Evolutionary conservation across 35 echinoderm and acorn worm genomes (phyloP).

Genomic region (Apostichopus parvimensis): DNA sequence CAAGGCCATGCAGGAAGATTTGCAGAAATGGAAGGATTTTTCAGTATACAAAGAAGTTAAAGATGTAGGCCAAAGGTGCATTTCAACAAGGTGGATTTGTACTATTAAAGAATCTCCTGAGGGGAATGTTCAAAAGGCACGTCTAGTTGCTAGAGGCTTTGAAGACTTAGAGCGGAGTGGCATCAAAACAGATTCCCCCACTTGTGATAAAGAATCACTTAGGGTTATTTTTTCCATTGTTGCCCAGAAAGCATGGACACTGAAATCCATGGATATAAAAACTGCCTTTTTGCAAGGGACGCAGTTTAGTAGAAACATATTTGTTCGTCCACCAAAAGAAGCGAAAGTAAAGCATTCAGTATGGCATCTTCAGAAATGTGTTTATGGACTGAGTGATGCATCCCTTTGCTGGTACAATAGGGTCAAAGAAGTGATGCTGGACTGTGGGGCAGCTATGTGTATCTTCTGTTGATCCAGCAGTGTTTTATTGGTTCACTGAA

Average conservation of each 20-base stretch:
- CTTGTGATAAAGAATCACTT: conserved; percentile 45
- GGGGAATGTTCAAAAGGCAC: conserved; percentile 1
- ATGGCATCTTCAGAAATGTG: conserved; percentile 43
- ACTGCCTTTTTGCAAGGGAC: conserved; percentile 8
- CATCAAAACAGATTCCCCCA: not conserved
- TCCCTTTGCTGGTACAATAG: conserved; percentile 25
- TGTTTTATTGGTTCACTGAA: conserved; percentile 16
- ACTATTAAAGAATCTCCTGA: conserved; percentile 22
- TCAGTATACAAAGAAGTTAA: conserved; percentile 36
- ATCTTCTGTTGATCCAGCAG: conserved; percentile 29
- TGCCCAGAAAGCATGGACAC: conserved; percentile 21
- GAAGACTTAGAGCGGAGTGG: conserved; percentile 14
- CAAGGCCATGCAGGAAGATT: not conserved
- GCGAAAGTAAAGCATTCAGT: not conserved
- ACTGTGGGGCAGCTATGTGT: not conserved
- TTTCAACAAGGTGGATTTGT: conserved; percentile 35
- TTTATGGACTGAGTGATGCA: conserved; percentile 39
- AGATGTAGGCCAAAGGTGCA: not conserved
- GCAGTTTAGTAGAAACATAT: not conserved
- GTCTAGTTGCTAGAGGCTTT: conserved; percentile 42
- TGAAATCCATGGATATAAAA: conserved; percentile 41
- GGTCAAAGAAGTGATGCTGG: conserved; percentile 39
- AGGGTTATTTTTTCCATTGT: conserved; percentile 18
- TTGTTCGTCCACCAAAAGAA: conserved; percentile 33
- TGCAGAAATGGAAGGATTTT: conserved; percentile 55